Conservation (phyloP, 2,113 vertebrate genomes). For the Macrotis lagotis region DNA sequence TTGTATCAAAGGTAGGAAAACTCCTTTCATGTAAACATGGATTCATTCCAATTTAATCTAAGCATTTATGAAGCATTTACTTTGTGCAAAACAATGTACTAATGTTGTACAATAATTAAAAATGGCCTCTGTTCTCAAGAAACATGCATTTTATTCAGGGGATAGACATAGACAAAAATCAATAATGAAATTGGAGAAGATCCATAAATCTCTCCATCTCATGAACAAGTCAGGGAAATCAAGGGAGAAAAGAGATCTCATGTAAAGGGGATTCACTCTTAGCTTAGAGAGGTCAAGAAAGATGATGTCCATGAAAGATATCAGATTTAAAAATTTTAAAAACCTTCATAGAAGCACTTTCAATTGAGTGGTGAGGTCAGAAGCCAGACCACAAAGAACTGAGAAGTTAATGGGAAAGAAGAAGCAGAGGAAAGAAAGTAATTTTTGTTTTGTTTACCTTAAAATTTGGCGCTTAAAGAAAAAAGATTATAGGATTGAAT, state of each 20-base stretch:
- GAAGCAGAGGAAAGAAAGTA: background rate
- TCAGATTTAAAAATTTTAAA: background rate
- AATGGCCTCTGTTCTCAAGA: background rate
- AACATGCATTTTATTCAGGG: background rate
- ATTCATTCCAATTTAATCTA: background rate
- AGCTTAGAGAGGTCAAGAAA: background rate
- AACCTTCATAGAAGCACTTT: background rate
- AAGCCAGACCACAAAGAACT: background rate
- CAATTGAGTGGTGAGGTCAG: background rate
- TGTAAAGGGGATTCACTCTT: background rate
- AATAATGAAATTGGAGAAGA: background rate
- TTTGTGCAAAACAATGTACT: background rate
- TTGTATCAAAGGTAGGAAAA: background rate
- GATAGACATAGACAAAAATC: slow-evolving; percentile 22
- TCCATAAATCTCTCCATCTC: background rate
- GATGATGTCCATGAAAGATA: background rate
- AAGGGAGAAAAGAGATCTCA: background rate
- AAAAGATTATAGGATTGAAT: background rate
- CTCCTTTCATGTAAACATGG: background rate
- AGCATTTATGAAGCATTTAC: background rate
- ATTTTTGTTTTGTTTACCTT: background rate
- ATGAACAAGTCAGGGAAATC: background rate
- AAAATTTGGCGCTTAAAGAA: background rate
- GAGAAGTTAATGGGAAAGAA: background rate
- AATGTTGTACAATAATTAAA: background rate